Percentiles rank a stretch among this genome's conserved stretches.
Evolutionary conservation across 1,140 invertebrate genomes (phyloP).

Genomic region (Micrasema longulum): DNA sequence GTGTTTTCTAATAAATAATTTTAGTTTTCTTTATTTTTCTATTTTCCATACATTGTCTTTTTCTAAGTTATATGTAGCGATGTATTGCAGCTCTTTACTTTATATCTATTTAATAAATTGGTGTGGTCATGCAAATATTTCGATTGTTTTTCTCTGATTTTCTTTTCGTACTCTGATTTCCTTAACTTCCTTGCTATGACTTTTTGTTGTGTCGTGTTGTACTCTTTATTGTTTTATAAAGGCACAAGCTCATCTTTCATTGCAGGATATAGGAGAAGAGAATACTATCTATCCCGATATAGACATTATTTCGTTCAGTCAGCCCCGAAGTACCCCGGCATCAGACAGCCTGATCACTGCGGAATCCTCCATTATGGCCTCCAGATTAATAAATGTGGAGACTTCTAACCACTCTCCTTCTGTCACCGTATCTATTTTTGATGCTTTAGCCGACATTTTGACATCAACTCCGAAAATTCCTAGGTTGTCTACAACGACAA

Average conservation of each 20-base stretch:
- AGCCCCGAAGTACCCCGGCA: slow-evolving; percentile 64
- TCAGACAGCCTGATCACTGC: slow-evolving; percentile 66
- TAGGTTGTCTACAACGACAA: slow-evolving; percentile 65
- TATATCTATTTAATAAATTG: slow-evolving; percentile 31
- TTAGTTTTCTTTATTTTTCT: no score
- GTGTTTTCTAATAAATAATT: no score
- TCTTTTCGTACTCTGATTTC: not conserved
- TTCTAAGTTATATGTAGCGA: slow-evolving; percentile 2
- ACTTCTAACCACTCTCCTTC: slow-evolving; percentile 67
- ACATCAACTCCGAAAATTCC: slow-evolving; percentile 64
- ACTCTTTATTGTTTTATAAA: slow-evolving; percentile 47
- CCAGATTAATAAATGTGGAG: slow-evolving; percentile 67
- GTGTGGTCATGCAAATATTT: slow-evolving; percentile 33
- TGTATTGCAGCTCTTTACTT: slow-evolving; percentile 4
- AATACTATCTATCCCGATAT: slow-evolving; percentile 65
- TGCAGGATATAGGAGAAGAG: slow-evolving; percentile 69
- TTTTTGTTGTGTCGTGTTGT: slow-evolving; percentile 35
- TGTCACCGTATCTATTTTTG: slow-evolving; percentile 69
- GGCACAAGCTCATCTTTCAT: slow-evolving; percentile 60
- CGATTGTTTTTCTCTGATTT: slow-evolving; percentile 27
- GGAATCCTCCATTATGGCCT: slow-evolving; percentile 63
- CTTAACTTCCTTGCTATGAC: slow-evolving; percentile 16
- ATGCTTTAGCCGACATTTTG: slow-evolving; percentile 69
- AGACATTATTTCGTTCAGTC: slow-evolving; percentile 66
- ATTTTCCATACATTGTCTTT: no score